These are phyloP conservation scores for Drosophila villosipedis DNA, from an alignment of 2,888 invertebrate species.

Conservation along the genomic window DNA sequence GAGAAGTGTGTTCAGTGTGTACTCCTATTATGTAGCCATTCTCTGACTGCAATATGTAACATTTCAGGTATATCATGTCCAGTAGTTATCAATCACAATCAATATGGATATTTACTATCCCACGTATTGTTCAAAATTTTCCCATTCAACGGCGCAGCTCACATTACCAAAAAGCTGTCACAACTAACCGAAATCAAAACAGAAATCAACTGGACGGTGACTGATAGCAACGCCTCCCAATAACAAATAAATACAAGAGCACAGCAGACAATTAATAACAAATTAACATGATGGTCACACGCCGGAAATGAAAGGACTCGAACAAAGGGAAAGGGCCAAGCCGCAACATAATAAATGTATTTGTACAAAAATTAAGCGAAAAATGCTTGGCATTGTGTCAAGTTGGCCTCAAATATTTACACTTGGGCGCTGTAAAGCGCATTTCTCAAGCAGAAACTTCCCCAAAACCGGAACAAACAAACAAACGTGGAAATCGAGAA, in stretches of 20 bases:
- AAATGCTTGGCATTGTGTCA: conserved; percentile 72
- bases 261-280: conserved; percentile 82
- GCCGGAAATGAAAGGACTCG: conserved; percentile 53
- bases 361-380: conserved; percentile 81
- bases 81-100: conserved; percentile 30
- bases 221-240: conserved; percentile 40
- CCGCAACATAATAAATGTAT: conserved; percentile 69
- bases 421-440: conserved; percentile 56
- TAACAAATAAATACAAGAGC: conserved; percentile 15
- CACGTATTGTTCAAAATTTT: conserved; percentile 31
- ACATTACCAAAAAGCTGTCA: conserved; percentile 41
- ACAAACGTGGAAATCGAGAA: conserved; percentile 42
- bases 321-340: conserved; percentile 37
- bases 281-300: conserved; percentile 83
- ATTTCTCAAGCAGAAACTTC: conserved; percentile 47
- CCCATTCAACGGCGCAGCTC: conserved; percentile 18
- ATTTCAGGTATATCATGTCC: conserved; percentile 29
- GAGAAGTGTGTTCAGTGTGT: conserved; percentile 7
- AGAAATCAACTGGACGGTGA: conserved; percentile 67
- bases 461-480: conserved; percentile 37
- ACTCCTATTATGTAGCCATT: neutral
- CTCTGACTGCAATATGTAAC: neutral
- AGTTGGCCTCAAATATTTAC: conserved; percentile 77
- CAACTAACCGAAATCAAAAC: conserved; percentile 63
- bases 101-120: conserved; percentile 41